Evolutionary conservation across 2,888 invertebrate species (phyloP).

Genomic region (Agrochola macilenta): DNA sequence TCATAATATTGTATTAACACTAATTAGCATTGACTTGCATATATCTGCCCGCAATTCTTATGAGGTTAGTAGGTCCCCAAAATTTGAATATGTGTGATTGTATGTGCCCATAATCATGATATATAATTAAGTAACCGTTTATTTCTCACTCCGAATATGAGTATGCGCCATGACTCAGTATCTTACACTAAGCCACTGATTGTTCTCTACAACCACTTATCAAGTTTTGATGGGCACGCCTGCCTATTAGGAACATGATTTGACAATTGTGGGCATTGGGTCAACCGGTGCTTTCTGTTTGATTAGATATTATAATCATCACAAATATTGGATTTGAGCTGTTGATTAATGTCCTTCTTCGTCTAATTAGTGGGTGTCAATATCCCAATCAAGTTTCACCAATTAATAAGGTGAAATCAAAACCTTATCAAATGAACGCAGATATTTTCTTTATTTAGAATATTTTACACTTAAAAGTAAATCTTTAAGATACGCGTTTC

Average conservation of each 20-base stretch:
- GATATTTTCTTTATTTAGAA: not conserved
- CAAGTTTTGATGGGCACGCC: conserved; percentile 54
- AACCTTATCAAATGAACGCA: not conserved
- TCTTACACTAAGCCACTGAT: conserved; percentile 63
- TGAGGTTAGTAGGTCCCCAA: conserved; percentile 51
- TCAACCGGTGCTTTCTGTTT: conserved; percentile 76
- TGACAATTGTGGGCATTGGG: conserved; percentile 75
- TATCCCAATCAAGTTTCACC: not conserved
- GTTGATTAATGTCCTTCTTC: conserved; percentile 30
- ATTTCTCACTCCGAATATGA: conserved; percentile 49
- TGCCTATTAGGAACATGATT: conserved; percentile 80
- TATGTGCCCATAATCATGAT: conserved; percentile 46
- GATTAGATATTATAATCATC: conserved; percentile 48
- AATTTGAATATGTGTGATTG: conserved; percentile 49
- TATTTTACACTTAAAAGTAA: not conserved
- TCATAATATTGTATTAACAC: conserved; percentile 1
- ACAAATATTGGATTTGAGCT: conserved; percentile 35
- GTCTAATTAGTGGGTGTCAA: conserved; percentile 13
- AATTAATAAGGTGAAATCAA: conserved; percentile 13
- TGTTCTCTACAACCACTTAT: conserved; percentile 56
- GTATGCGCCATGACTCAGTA: conserved; percentile 57
- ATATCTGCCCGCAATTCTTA: conserved; percentile 25
- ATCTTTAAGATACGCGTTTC: not conserved
- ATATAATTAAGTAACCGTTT: conserved; percentile 60
- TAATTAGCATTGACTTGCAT: conserved; percentile 53